phyloP scores from a whole-genome alignment of 2,797 vertebrate genomes.

The Myotis vivesi region DNA sequence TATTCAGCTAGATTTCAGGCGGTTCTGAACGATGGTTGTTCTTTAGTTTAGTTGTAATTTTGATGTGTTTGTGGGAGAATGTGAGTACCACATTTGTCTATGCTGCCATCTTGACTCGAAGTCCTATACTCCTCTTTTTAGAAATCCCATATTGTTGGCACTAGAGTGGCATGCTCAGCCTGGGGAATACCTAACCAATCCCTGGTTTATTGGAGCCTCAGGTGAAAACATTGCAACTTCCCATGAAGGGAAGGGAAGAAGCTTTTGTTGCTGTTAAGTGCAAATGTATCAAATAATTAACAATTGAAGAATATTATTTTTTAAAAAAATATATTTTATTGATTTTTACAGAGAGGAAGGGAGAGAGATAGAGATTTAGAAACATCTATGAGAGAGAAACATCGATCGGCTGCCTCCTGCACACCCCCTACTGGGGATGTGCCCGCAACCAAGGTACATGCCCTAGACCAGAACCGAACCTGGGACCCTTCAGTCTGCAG shows the following conservation, averaged over 20 bases:
- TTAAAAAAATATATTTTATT: no score
- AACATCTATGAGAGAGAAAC: no score
- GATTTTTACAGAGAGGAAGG: no score
- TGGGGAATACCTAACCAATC: neutral
- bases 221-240: slow-evolving; percentile 25
- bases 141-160: neutral
- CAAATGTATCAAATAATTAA: slow-evolving; percentile 34
- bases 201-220: neutral
- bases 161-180: neutral
- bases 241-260: neutral
- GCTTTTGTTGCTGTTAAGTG: neutral
- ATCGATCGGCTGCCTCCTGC: no score
- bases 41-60: neutral
- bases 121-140: neutral
- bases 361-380: no score
- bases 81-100: neutral
- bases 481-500: no score
- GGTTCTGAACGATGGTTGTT: neutral
- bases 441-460: no score
- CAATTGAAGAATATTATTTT: slow-evolving; percentile 25
- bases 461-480: no score
- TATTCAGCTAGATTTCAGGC: neutral
- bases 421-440: no score
- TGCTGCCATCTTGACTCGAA: neutral
- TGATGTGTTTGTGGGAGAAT: neutral